A percentile compares a stretch with the other conserved stretches of the same genome.
Evolutionary conservation across 2,888 invertebrate species (phyloP).

Genomic region (Ectobius pallidus): DNA sequence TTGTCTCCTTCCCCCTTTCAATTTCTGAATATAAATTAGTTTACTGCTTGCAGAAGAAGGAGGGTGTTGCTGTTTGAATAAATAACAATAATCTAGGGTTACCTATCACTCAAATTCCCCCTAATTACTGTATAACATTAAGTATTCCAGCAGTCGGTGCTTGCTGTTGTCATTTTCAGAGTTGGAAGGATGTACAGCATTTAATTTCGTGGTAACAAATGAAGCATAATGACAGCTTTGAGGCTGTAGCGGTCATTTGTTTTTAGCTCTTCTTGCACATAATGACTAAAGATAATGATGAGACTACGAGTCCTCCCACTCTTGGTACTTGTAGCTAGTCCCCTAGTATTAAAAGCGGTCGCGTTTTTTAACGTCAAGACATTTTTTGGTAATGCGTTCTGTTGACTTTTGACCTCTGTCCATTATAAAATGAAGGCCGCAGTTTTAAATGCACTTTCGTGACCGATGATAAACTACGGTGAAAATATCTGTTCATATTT

Average conservation of each 20-base stretch:
- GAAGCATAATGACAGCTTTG: constrained; percentile 39
- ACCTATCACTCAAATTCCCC: constrained; percentile 6
- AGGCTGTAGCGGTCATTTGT: constrained; percentile 33
- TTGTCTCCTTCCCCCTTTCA: too few relatives aligned
- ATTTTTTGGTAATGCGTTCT: constrained; percentile 35
- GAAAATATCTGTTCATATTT: constrained; percentile 33
- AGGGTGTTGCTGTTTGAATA: constrained; percentile 1
- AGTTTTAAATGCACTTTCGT: constrained; percentile 34
- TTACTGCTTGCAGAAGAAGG: background rate
- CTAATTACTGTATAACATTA: constrained; percentile 19
- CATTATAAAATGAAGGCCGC: constrained; percentile 32
- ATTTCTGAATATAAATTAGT: too few relatives aligned
- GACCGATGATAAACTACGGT: constrained; percentile 32
- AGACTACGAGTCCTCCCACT: constrained; percentile 24
- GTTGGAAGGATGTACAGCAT: constrained; percentile 26
- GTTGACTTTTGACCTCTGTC: constrained; percentile 34
- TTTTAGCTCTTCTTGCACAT: constrained; percentile 29
- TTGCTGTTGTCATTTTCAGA: constrained; percentile 15
- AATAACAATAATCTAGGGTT: constrained; percentile 25
- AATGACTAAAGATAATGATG: constrained; percentile 29
- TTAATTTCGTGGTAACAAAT: constrained; percentile 36
- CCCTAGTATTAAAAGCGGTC: constrained; percentile 27
- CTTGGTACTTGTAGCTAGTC: background rate
- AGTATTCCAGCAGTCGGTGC: constrained; percentile 3
- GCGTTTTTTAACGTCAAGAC: constrained; percentile 26